Evolutionary conservation across 1,140 invertebrate species (phyloP).

Genomic region (Drosophila rufa): DNA sequence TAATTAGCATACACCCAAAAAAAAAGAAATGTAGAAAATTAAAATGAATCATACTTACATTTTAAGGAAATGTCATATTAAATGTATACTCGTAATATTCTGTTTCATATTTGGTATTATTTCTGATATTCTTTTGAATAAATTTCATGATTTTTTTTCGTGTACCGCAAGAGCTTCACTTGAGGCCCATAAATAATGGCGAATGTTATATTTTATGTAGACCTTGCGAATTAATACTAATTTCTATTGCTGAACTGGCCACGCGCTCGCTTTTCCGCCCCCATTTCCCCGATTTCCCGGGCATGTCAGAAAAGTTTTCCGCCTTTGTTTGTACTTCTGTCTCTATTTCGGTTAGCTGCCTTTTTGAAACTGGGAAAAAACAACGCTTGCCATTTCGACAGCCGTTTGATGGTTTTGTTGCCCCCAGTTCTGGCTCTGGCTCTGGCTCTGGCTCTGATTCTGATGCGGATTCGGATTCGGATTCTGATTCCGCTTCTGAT

Average conservation of each 20-base stretch:
- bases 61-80: no score
- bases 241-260: constrained; percentile 18
- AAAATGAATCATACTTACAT: no score
- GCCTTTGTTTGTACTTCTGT: constrained; percentile 11
- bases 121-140: neutral
- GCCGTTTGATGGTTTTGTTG: constrained; percentile 51
- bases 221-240: constrained; percentile 33
- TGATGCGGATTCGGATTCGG: neutral
- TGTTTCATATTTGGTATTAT: neutral
- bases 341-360: constrained; percentile 4
- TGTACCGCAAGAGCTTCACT: neutral
- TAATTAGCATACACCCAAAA: constrained; percentile 41
- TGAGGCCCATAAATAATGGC: constrained; percentile 10
- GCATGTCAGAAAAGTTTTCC: constrained; percentile 28
- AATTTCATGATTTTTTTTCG: no score
- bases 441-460: neutral
- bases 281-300: neutral
- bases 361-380: constrained; percentile 48
- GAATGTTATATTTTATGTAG: constrained; percentile 36
- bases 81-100: neutral
- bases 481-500: neutral
- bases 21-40: no score
- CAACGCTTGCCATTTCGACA: constrained; percentile 62
- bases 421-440: neutral
- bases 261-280: neutral